Conservation (phyloP, 2,888 invertebrate species). For the Euzophera pinguis region DNA sequence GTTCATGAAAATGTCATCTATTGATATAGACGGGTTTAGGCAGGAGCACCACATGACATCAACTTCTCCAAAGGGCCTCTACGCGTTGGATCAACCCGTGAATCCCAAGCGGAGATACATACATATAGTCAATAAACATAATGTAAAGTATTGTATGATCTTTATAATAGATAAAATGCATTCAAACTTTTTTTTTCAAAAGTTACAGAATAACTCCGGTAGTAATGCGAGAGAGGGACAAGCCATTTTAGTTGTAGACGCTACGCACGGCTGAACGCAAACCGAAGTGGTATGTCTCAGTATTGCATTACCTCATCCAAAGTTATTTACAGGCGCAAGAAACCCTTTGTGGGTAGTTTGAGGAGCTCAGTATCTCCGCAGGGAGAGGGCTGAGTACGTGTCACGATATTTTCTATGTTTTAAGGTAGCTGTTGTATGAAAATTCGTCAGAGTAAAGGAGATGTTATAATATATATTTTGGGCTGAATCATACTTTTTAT, state of each 20-base stretch:
- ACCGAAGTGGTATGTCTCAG: constrained; percentile 23
- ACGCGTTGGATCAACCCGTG: no score
- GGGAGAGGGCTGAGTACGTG: constrained; percentile 13
- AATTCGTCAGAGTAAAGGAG: background rate
- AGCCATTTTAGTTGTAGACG: constrained; percentile 32
- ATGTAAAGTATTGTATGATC: no score
- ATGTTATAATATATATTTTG: no score
- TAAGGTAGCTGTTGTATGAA: background rate
- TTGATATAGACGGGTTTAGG: no score
- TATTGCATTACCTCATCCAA: constrained; percentile 40
- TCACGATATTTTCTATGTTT: constrained; percentile 1
- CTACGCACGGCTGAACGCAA: constrained; percentile 41
- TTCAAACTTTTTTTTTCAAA: no score
- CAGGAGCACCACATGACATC: no score
- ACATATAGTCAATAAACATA: no score
- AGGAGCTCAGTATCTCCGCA: constrained; percentile 23
- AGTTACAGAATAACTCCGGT: background rate
- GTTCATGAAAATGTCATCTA: no score
- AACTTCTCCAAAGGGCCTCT: no score
- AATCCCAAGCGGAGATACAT: no score
- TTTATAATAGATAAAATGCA: no score
- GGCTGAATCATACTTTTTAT: no score
- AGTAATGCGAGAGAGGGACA: constrained; percentile 11
- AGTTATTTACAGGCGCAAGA: constrained; percentile 45
- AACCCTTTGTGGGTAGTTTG: constrained; percentile 25